phyloP scores from a whole-genome alignment of 2,797 vertebrate genomes.

The Tapera naevia region DNA sequence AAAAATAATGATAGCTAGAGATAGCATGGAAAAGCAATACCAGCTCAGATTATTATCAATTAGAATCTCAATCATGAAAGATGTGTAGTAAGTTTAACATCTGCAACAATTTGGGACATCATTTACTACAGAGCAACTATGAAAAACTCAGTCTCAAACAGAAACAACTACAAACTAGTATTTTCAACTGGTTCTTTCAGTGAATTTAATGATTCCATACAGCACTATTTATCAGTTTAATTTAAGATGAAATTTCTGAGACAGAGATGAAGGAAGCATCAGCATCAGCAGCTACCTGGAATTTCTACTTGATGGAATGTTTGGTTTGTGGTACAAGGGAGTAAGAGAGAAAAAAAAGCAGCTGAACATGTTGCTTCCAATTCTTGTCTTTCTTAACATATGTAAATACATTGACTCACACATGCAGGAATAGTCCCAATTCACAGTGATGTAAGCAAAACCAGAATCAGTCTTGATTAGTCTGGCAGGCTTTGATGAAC shows the following conservation, averaged over 20 bases:
- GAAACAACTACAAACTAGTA: constrained; percentile 11
- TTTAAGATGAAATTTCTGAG: constrained; percentile 33
- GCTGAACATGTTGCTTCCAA: background rate
- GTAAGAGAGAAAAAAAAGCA: background rate
- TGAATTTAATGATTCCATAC: constrained; percentile 49
- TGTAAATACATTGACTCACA: constrained; percentile 27
- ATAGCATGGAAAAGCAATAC: background rate
- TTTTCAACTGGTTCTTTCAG: constrained; percentile 51
- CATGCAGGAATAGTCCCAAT: background rate
- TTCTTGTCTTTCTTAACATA: constrained; percentile 10
- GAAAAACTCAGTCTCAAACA: constrained; percentile 10
- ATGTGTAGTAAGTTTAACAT: background rate
- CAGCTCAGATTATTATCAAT: background rate
- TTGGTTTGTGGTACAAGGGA: background rate
- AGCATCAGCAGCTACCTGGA: constrained; percentile 11
- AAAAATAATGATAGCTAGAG: background rate
- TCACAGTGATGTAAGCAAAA: constrained; percentile 37
- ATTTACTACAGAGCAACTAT: background rate
- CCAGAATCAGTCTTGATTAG: constrained; percentile 56
- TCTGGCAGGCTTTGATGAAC: constrained; percentile 61
- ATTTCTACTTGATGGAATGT: background rate
- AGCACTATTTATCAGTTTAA: constrained; percentile 15
- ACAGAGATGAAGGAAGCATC: background rate
- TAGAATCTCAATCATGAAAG: background rate
- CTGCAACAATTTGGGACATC: background rate